Percentiles rank a stretch among this genome's conserved stretches.
Evolutionary conservation across 2,797 vertebrate species (phyloP).

Genomic region (Bufotes viridis): DNA sequence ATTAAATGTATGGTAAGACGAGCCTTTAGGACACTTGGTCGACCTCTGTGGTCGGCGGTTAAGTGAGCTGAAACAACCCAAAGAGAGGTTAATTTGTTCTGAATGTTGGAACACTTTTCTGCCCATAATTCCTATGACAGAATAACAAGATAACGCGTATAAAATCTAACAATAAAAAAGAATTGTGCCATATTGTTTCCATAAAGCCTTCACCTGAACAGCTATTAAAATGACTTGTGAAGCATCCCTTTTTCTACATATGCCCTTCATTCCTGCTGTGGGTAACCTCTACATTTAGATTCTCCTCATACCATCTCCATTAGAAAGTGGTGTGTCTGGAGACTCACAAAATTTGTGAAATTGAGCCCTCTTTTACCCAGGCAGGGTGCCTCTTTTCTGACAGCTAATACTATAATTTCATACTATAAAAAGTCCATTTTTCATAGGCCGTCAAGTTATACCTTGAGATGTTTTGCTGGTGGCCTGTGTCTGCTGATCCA

Average conservation of each 20-base stretch:
- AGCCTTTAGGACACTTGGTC: not conserved
- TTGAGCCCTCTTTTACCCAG: not conserved
- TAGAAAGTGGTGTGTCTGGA: slow-evolving; percentile 23
- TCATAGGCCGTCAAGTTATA: no score
- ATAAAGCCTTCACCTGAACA: slow-evolving; percentile 62
- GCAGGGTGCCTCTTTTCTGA: not conserved
- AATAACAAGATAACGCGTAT: slow-evolving; percentile 63
- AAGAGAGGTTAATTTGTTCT: slow-evolving; percentile 61
- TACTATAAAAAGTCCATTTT: not conserved
- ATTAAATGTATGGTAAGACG: slow-evolving; percentile 50
- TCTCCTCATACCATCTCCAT: slow-evolving; percentile 23
- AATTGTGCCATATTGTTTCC: slow-evolving; percentile 63
- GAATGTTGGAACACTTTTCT: slow-evolving; percentile 57
- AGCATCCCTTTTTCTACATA: slow-evolving; percentile 56
- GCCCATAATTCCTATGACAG: slow-evolving; percentile 61
- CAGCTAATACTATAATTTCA: not conserved
- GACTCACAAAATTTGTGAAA: not conserved
- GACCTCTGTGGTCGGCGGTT: slow-evolving; percentile 49
- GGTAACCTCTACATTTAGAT: slow-evolving; percentile 56
- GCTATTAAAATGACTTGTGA: slow-evolving; percentile 64
- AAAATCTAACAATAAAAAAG: slow-evolving; percentile 63
- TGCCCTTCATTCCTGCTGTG: slow-evolving; percentile 57
- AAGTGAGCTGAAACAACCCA: slow-evolving; percentile 59
- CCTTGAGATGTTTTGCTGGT: no score
- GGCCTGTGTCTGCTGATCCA: no score